Base-by-base conservation (phyloP, 2,888 invertebrate species). In the Azorinus chamasolen region DNA sequence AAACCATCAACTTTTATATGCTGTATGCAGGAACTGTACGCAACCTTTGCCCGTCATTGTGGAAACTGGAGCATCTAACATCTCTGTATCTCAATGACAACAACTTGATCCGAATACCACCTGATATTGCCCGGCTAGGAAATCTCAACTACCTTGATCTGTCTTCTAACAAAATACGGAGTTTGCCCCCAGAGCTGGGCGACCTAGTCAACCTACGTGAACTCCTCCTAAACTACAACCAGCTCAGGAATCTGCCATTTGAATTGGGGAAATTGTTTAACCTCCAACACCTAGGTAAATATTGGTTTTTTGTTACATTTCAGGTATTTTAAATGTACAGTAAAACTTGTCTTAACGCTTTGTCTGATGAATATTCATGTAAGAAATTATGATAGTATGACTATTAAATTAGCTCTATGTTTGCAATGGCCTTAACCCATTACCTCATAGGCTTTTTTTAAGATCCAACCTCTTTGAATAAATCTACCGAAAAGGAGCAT, bases 221-320 rank as follows among this genome's bases (percentile, higher is more conserved):
- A 94, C 95, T 99, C 89, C 95, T 97, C 91, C 95, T 99, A 87
- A 97, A 97, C 94, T 96, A 99, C 94, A 99, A 99, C 94, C 96
- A 96, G 94, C 95, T 99, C 88, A 95, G 98, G 85, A 96, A 96
- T 88, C 95, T 99, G 91, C 99, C 99, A 2, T 98, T 97, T 94
- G 99, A 99, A 94, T 95, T 99, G 89, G 99, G 99, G 88, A 98
- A 98, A 94, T 95, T 99, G 89, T 99, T 99, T 94, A 97, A 99
- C 94, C 95, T 99, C 83, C 97, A 98, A 94, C 95, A 97, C 91
- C 95, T 99, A 86, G 98, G 98, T 91, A 95, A 62, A 87, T 66
- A 43, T 39, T 46, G 18, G 10, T 10, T 24, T 53, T 53, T 10
- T 8, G 22, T 20, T 8, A 48, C 18, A 12, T 18, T 48, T 18